phyloP scores from a whole-genome alignment of 2,888 invertebrate species.

The Leptopterna dolabrata region DNA sequence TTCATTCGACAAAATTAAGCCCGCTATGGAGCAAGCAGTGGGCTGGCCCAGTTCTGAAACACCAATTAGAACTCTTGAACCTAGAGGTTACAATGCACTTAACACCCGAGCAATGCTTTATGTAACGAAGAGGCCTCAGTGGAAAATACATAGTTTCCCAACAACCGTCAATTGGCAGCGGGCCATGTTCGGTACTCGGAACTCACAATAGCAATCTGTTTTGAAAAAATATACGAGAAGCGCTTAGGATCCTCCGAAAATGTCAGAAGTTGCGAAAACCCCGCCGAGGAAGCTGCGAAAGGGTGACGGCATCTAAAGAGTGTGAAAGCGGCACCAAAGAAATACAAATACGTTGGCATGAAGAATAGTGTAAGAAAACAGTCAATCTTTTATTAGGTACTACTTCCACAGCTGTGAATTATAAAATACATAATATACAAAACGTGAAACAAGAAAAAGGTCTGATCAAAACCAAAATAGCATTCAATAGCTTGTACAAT shows the following conservation, averaged over 20 bases:
- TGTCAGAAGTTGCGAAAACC: background rate
- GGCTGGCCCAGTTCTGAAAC: background rate
- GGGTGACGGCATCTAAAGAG: too few relatives aligned
- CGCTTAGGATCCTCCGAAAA: background rate
- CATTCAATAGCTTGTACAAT: too few relatives aligned
- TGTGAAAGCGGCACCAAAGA: too few relatives aligned
- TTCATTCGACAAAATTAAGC: too few relatives aligned
- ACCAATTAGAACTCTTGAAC: background rate
- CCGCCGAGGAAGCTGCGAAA: background rate
- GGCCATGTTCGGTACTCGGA: background rate
- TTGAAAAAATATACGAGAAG: background rate
- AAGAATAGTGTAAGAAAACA: too few relatives aligned
- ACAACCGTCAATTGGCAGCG: background rate
- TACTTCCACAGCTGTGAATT: too few relatives aligned
- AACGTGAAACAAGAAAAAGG: too few relatives aligned
- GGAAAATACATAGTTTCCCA: background rate
- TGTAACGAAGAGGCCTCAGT: background rate
- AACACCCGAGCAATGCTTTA: background rate
- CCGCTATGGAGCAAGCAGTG: background rate
- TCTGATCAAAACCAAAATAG: too few relatives aligned
- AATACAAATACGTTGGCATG: too few relatives aligned
- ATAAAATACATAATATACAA: too few relatives aligned
- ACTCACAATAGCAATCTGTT: background rate
- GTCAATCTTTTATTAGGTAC: too few relatives aligned
- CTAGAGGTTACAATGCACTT: background rate